Base-by-base conservation (phyloP, 1,140 invertebrate genomes). In the Bradynema listronoti region DNA sequence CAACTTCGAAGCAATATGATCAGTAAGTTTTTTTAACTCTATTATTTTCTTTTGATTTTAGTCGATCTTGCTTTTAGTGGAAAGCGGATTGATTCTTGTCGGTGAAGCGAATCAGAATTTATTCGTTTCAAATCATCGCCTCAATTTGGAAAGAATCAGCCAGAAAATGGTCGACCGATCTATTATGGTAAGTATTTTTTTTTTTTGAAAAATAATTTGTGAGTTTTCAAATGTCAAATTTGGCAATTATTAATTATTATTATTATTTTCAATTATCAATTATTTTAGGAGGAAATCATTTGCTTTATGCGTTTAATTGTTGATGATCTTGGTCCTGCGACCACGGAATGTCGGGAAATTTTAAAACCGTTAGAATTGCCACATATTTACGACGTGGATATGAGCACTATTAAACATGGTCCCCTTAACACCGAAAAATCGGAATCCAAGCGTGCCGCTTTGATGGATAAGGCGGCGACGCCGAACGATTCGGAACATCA, bases 331-430 rank as follows among this genome's bases (percentile, higher is more conserved):
- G 59, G 59, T 16, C 42, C 59, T 5, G 50, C 51, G 1, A 56
- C 59, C 16, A 50, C 63, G 11, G 70, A 69, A 30, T 49, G 49
- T 19, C 49, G 65, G 16, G 47, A 67, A 24, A 52, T 71, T 43
- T 42, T 67, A 24, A 58, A 36, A 43, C 65, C 65, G n/a, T 51
- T 71, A 25, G 66, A 55, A 32, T 14, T 67, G 22, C 66, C 68
- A 6, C 49, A 71, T 47, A 39, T 51, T 19, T 73, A 72, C 41
- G 65, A 67, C 11, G 64, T 67, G 19, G 65, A 67, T 33, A 29
- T 64, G 14, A 53, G 19, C 34, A 61, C 42, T 33, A 32, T 67
- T 24, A 63, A 62, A 47, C 32, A 29, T n/a, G 58, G 41, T 16
- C 56, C 58, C n/a, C n/a, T n/a, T n/a, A n/a, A n/a, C n/a, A n/a